phyloP scores from a whole-genome alignment of 2,888 invertebrate species.

The Stenodera caucasica region DNA sequence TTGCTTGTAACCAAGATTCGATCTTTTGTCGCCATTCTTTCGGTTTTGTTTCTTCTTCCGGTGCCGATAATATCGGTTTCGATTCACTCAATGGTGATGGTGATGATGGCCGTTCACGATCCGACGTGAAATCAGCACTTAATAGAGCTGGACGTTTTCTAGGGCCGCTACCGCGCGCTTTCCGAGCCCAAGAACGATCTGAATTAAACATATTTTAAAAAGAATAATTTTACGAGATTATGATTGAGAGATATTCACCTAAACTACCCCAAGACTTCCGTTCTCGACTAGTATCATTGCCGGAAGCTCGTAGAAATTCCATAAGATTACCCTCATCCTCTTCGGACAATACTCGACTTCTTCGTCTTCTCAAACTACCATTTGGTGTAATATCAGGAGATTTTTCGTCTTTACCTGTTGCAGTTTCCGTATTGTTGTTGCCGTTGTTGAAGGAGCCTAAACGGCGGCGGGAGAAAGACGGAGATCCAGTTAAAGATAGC shows the following conservation, averaged over 20 bases:
- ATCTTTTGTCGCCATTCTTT: slow-evolving; percentile 90
- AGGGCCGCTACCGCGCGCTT: slow-evolving; percentile 70
- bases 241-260: slow-evolving; percentile 58
- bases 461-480: slow-evolving; percentile 66
- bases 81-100: slow-evolving; percentile 66
- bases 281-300: slow-evolving; percentile 73
- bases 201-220: no score
- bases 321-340: slow-evolving; percentile 84
- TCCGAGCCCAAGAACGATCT: slow-evolving; percentile 89
- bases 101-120: slow-evolving; percentile 72
- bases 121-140: slow-evolving; percentile 70
- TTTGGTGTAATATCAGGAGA: slow-evolving; percentile 84
- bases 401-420: slow-evolving; percentile 56
- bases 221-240: neutral
- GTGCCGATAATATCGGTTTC: slow-evolving; percentile 60
- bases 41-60: slow-evolving; percentile 60
- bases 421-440: slow-evolving; percentile 43
- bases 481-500: slow-evolving; percentile 65
- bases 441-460: slow-evolving; percentile 67
- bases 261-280: slow-evolving; percentile 83
- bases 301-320: slow-evolving; percentile 79
- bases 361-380: slow-evolving; percentile 78
- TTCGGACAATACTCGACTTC: slow-evolving; percentile 79
- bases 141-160: slow-evolving; percentile 79
- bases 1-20: slow-evolving; percentile 87